Percentiles rank a stretch among this genome's conserved stretches.
These are phyloP conservation scores for Leptinotarsa peninsularis DNA, from an alignment of 2,888 invertebrate genomes.

Conservation along the genomic window DNA sequence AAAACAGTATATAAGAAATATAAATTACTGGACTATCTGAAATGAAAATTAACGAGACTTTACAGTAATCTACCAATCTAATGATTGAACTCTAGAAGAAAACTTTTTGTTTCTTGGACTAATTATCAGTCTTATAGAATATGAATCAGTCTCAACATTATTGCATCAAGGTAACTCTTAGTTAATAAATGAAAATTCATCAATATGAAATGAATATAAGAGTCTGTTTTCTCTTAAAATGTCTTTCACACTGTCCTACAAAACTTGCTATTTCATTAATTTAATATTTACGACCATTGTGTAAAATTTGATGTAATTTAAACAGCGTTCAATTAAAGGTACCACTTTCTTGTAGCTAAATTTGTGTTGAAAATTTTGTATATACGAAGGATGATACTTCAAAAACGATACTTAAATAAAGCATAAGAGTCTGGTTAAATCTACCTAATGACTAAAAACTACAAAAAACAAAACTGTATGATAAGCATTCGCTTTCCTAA, in stretches of 20 bases:
- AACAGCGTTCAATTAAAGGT: neutral
- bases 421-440: neutral
- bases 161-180: constrained; percentile 36
- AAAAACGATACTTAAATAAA: constrained; percentile 15
- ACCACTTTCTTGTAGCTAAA: constrained; percentile 12
- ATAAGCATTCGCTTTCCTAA: constrained; percentile 27
- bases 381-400: constrained; percentile 13
- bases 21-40: constrained; percentile 23
- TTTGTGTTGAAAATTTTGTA: neutral
- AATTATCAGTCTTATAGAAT: constrained; percentile 41
- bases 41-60: neutral
- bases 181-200: constrained; percentile 13
- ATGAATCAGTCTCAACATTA: constrained; percentile 38
- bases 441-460: constrained; percentile 24
- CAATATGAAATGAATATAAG: neutral
- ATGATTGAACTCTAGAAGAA: too few relatives aligned
- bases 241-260: neutral
- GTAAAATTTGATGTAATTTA: too few relatives aligned
- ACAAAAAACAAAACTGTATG: constrained; percentile 11
- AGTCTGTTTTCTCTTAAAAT: too few relatives aligned
- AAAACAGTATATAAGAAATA: constrained; percentile 39
- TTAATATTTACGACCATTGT: neutral
- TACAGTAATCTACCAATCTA: constrained; percentile 33
- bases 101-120: neutral
- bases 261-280: neutral